Evolutionary conservation across 2,797 vertebrate species (phyloP).

Genomic region (Percopsis omiscomaycus): DNA sequence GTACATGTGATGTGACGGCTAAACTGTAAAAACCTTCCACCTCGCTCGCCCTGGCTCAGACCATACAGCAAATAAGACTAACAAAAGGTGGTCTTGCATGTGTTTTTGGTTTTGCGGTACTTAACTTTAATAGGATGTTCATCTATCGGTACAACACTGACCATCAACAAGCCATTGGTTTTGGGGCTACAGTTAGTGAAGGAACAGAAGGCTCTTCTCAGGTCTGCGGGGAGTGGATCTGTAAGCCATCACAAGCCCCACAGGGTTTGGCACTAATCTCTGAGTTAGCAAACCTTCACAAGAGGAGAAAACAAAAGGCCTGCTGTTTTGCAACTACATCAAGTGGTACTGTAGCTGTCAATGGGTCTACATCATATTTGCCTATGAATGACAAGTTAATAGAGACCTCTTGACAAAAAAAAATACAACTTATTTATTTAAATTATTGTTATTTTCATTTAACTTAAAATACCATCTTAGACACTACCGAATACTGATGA

Average conservation of each 20-base stretch:
- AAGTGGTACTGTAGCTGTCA: not conserved
- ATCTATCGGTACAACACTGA: not conserved
- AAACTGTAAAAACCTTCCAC: slow-evolving; percentile 1
- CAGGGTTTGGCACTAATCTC: slow-evolving; percentile 17
- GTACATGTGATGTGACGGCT: slow-evolving; percentile 13
- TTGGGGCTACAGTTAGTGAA: not conserved
- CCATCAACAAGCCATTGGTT: slow-evolving; percentile 1
- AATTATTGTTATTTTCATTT: too few species aligned
- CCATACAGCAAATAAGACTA: not conserved
- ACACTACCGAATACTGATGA: too few species aligned
- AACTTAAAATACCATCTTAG: too few species aligned
- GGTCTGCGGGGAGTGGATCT: slow-evolving; percentile 9
- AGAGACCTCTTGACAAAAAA: not conserved
- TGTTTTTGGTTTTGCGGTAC: slow-evolving; percentile 1
- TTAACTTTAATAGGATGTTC: not conserved
- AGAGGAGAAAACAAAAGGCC: slow-evolving; percentile 19
- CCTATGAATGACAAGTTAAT: too few species aligned
- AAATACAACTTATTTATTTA: too few species aligned
- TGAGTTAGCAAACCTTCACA: slow-evolving; percentile 6
- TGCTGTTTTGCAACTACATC: not conserved
- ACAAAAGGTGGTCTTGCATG: not conserved
- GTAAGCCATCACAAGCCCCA: slow-evolving; percentile 33
- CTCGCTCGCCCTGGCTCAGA: not conserved
- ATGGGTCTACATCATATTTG: not conserved
- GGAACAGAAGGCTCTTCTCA: not conserved